Conservation (phyloP, 2,113 vertebrate genomes). For the Embiotoca jacksoni region DNA sequence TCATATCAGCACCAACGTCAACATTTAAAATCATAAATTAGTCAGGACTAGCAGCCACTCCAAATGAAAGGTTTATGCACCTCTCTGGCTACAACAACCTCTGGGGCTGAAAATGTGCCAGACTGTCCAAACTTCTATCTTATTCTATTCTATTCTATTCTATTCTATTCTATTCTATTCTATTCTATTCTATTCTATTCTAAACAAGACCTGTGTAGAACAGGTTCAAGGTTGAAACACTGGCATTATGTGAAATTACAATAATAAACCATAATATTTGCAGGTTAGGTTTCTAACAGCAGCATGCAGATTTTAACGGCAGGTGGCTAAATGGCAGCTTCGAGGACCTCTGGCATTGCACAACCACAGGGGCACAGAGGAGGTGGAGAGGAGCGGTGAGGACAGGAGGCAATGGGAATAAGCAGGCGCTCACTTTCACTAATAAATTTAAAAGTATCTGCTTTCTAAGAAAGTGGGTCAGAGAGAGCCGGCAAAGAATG, state of each 20-base stretch:
- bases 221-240: constrained; percentile 5
- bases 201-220: not conserved
- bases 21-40: no score
- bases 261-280: constrained; percentile 16
- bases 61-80: no score
- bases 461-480: constrained; percentile 75
- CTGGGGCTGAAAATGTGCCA: no score
- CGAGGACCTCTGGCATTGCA: constrained; percentile 31
- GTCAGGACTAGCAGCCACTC: no score
- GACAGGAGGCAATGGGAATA: constrained; percentile 40
- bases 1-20: no score
- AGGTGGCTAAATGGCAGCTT: constrained; percentile 23
- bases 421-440: constrained; percentile 45
- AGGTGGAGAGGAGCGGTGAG: constrained; percentile 6
- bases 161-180: not conserved
- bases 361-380: not conserved
- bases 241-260: constrained; percentile 23
- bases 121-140: not conserved
- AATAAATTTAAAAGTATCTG: constrained; percentile 58
- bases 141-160: not conserved
- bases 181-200: not conserved
- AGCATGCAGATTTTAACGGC: constrained; percentile 20
- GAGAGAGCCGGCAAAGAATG: constrained; percentile 44
- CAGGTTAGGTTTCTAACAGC: constrained; percentile 14
- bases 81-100: no score